These are phyloP conservation scores for Apantesis nais DNA, from an alignment of 2,888 invertebrate genomes.

Conservation along the genomic window DNA sequence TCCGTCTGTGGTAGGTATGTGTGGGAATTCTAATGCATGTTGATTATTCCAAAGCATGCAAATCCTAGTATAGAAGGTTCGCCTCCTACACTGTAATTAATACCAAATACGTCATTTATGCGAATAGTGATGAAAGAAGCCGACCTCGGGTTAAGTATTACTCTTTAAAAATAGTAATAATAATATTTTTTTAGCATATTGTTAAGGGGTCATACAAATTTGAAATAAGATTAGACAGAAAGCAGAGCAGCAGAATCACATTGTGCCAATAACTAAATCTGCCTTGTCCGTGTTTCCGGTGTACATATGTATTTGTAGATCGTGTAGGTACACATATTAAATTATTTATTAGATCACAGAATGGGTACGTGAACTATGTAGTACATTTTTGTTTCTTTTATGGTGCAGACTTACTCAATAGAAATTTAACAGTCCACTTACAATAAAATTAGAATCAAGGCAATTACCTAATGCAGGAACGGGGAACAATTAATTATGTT, in stretches of 20 bases:
- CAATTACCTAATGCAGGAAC: not conserved
- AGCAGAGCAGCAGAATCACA: not conserved
- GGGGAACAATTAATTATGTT: not conserved
- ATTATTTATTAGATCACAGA: not conserved
- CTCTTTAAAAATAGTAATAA: not conserved
- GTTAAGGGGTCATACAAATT: conserved; percentile 3
- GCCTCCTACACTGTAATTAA: conserved; percentile 72
- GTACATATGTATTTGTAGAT: not conserved
- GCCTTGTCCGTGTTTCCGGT: not conserved
- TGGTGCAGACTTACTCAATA: not conserved
- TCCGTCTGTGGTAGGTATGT: conserved; percentile 54
- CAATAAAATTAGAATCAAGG: not conserved
- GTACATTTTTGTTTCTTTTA: not conserved
- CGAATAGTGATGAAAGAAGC: conserved; percentile 36
- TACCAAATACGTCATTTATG: conserved; percentile 55
- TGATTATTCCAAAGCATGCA: conserved; percentile 59
- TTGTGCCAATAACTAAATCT: not conserved
- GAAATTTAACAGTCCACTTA: not conserved
- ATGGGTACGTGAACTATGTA: not conserved
- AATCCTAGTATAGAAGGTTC: conserved; percentile 58
- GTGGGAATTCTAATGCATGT: conserved; percentile 61
- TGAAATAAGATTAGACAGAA: not conserved
- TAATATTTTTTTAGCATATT: conserved; percentile 13
- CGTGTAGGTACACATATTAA: not conserved
- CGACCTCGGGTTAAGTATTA: not conserved